Conservation (phyloP, 2,888 invertebrate species). For the Pristionchus maxplancki region DNA sequence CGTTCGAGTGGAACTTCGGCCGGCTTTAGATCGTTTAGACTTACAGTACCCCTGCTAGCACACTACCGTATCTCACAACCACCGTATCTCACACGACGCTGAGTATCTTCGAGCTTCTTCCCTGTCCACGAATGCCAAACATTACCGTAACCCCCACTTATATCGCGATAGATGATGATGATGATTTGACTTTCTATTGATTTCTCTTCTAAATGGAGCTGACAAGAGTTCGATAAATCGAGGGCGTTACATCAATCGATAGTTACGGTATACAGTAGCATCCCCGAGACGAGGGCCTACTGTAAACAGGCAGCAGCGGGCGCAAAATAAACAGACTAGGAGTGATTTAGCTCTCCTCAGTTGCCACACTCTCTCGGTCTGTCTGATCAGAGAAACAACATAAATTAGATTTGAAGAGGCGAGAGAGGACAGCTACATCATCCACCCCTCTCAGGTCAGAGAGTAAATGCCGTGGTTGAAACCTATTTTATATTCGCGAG, state of each 20-base stretch:
- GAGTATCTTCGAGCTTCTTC: not conserved
- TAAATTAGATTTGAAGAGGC: too few species aligned
- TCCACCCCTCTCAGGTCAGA: too few species aligned
- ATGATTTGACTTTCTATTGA: not conserved
- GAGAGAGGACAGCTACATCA: too few species aligned
- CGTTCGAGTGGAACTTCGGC: constrained; percentile 63
- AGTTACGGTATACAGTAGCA: not conserved
- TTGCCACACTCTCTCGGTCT: too few species aligned
- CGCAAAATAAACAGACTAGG: not conserved
- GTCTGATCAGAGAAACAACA: too few species aligned
- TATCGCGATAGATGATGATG: constrained; percentile 16
- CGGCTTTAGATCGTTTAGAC: constrained; percentile 54
- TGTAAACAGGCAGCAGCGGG: not conserved
- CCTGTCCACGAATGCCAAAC: not conserved
- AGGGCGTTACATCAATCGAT: constrained; percentile 7
- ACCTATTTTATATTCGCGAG: too few species aligned
- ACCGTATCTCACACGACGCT: too few species aligned
- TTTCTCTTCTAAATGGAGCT: too few species aligned
- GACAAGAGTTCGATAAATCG: constrained; percentile 15
- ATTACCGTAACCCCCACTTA: not conserved
- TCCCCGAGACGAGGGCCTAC: not conserved
- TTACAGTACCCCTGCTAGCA: not conserved
- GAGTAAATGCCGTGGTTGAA: too few species aligned
- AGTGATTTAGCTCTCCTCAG: too few species aligned
- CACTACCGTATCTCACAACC: not conserved